A percentile compares a stretch with the other conserved stretches of the same genome.
Evolutionary conservation across 2,797 vertebrate genomes (phyloP).

Genomic region (Cossypha dichroa): DNA sequence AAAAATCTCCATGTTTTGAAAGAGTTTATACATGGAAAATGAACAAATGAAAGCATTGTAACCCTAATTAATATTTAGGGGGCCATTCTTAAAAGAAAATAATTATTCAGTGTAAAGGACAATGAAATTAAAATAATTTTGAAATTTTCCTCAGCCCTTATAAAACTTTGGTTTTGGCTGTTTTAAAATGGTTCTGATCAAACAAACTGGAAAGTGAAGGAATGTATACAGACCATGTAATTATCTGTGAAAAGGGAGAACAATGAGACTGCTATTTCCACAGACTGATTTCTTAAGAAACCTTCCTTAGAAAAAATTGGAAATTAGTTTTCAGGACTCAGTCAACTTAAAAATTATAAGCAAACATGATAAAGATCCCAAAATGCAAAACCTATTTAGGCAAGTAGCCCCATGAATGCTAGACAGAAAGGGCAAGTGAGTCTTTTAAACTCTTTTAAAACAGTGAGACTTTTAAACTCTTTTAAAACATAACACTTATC

Average conservation of each 20-base stretch:
- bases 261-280: constrained; percentile 37
- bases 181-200: background rate
- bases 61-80: background rate
- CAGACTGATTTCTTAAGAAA: background rate
- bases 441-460: background rate
- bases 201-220: background rate
- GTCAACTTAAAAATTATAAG: background rate
- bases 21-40: background rate
- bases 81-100: background rate
- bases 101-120: background rate
- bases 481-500: too few species aligned
- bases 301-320: background rate
- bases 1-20: background rate
- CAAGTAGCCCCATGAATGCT: background rate
- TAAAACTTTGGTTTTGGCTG: background rate
- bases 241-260: constrained; percentile 9
- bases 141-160: background rate
- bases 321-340: background rate
- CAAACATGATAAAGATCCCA: background rate
- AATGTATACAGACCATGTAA: constrained; percentile 1
- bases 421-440: background rate
- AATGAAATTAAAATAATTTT: background rate
- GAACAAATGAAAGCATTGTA: background rate
- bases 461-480: background rate
- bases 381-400: background rate